A percentile compares a stretch with the other conserved stretches of the same genome.
phyloP scores from a whole-genome alignment of 1,140 invertebrate genomes.

The Bombus waltoni region DNA sequence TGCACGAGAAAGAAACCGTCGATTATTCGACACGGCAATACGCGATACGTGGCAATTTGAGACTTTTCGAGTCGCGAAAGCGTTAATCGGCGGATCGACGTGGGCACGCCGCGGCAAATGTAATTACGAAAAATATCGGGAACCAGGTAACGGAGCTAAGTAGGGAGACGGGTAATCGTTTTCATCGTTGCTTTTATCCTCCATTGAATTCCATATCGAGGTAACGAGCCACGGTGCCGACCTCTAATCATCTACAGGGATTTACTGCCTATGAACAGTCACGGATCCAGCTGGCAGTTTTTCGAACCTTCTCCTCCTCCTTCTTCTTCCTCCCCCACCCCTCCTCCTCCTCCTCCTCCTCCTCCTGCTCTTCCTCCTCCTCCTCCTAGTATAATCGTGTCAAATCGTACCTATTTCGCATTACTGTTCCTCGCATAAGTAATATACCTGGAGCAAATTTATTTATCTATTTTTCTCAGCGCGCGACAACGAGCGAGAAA shows the following conservation, averaged over 20 bases:
- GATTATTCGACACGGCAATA: neutral
- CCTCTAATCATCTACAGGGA: constrained; percentile 64
- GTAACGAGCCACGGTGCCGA: constrained; percentile 61
- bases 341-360: neutral
- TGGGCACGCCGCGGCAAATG: neutral
- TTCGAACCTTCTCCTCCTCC: constrained; percentile 8
- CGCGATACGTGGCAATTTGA: neutral
- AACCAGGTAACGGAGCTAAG: constrained; percentile 4
- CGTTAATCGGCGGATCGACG: constrained; percentile 7
- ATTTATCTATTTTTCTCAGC: neutral
- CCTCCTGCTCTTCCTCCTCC: neutral
- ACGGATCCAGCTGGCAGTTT: constrained; percentile 34
- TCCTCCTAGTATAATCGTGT: constrained; percentile 32
- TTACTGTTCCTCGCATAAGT: constrained; percentile 7
- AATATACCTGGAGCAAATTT: neutral
- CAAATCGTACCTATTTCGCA: constrained; percentile 44
- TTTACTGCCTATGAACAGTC: constrained; percentile 57
- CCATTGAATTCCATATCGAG: constrained; percentile 65
- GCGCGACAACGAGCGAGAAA: neutral
- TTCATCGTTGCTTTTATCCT: constrained; percentile 51
- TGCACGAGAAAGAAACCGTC: neutral
- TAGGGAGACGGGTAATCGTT: constrained; percentile 50
- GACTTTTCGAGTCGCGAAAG: neutral
- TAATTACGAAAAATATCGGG: constrained; percentile 21
- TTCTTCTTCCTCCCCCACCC: neutral